phyloP scores from a whole-genome alignment of 2,888 invertebrate species.

The Spilosoma lubricipeda region DNA sequence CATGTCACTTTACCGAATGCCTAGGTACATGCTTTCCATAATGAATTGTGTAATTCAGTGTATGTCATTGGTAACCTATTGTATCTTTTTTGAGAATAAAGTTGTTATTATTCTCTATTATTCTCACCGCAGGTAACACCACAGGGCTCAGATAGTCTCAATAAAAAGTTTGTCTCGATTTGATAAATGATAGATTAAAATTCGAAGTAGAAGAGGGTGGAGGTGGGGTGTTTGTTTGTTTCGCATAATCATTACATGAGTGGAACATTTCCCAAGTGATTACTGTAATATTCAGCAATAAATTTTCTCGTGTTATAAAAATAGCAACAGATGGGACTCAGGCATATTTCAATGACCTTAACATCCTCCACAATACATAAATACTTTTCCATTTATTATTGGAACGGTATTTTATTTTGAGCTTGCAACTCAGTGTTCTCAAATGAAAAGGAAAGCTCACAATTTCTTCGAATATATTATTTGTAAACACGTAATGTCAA shows the following conservation, averaged over 20 bases:
- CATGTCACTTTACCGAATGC: no score
- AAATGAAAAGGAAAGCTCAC: conserved; percentile 22
- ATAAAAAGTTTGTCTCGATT: no score
- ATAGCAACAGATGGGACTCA: not conserved
- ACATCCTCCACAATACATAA: not conserved
- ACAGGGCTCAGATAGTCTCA: no score
- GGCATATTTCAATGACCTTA: not conserved
- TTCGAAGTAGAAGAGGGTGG: no score
- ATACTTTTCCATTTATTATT: not conserved
- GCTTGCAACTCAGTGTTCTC: conserved; percentile 13
- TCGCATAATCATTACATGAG: not conserved
- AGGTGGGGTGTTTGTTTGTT: no score
- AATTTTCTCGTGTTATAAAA: not conserved
- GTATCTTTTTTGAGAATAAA: no score
- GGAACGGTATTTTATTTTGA: not conserved
- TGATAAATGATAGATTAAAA: no score
- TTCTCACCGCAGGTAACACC: no score
- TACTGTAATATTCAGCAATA: not conserved
- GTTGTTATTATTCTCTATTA: no score
- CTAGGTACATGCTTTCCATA: no score
- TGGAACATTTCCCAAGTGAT: not conserved
- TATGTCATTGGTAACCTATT: no score
- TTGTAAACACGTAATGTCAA: conserved; percentile 43
- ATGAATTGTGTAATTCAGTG: no score
- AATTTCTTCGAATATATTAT: conserved; percentile 28